These are phyloP conservation scores for Mycetomoellerius zeteki DNA, from an alignment of 1,140 invertebrate species.

Conservation along the genomic window DNA sequence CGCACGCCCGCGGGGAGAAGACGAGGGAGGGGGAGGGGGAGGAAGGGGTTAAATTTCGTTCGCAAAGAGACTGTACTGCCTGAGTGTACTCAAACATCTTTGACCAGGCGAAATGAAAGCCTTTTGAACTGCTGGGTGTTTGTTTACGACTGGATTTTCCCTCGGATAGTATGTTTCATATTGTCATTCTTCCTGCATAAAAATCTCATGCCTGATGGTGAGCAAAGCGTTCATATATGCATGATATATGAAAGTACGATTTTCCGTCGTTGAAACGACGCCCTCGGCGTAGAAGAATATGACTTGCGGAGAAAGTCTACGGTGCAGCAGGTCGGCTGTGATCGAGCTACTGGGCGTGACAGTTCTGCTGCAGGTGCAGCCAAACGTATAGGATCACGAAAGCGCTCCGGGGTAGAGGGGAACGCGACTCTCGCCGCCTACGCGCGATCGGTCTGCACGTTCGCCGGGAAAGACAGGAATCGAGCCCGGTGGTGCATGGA, in stretches of 20 bases:
- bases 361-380: constrained; percentile 74
- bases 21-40: not conserved
- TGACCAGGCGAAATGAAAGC: not conserved
- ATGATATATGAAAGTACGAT: not conserved
- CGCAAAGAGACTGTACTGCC: constrained; percentile 22
- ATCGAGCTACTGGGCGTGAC: constrained; percentile 78
- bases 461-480: constrained; percentile 55
- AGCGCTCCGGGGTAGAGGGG: constrained; percentile 50
- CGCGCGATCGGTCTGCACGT: constrained; percentile 71
- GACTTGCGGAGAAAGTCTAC: constrained; percentile 1
- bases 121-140: not conserved
- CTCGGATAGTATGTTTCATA: not conserved
- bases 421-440: constrained; percentile 75
- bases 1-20: constrained; percentile 13
- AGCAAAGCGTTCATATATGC: not conserved
- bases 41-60: constrained; percentile 19
- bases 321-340: constrained; percentile 51
- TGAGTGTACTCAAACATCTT: constrained; percentile 31
- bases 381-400: constrained; percentile 63
- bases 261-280: not conserved
- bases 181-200: not conserved
- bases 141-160: not conserved
- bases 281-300: not conserved
- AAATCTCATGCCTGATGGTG: not conserved
- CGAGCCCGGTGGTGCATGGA: constrained; percentile 14